Evolutionary conservation across 2,797 vertebrate species (phyloP), one percentile per base, ranked within the genome.

Genomic region (Onychomys arenicola): DNA sequence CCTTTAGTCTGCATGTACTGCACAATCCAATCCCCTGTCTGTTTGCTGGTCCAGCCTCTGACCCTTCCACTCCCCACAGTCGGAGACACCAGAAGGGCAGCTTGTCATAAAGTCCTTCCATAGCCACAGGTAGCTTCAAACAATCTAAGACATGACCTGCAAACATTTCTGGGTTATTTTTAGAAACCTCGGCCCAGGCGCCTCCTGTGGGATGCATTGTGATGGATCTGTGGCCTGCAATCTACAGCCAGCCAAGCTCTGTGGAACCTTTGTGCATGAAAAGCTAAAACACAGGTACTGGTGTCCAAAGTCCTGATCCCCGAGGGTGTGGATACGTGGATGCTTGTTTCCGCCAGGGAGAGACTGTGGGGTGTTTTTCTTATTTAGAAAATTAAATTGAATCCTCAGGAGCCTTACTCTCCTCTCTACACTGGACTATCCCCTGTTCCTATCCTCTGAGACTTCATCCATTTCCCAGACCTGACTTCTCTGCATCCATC

Each of bases 281-380:
- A 71, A 27, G 29, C 5, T 55, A 52, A 37, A 52, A 69, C 13
- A 3, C 52, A 17, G 3, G 0, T 34, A 3, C 32, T 19, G 2
- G 27, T 32, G 8, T 25, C 43, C 21, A n/a, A 63, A 40, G 55
- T 49, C n/a, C 27, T 17, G n/a, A 40, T 27, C 61, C 27, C 40
- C 0, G 2, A 37, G 17, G 57, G 0, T 27, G 21, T 49, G 43
- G 23, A 2, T 11, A 1, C 0, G 1, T 13, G 27, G n/a, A 75
- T 29, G 21, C 10, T 9, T 3, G 10, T 29, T 16, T 52, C 65
- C 7, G 25, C 21, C 59, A n/a, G 29, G 11, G 71, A 78, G 23
- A 59, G 32, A 7, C 6, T 52, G 34, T 6, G 14, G 46, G 5
- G 6, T 43, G 5, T 82, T 10, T 9, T 43, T 40, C 78, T 57